A percentile compares a stretch with the other conserved stretches of the same genome.
These are phyloP conservation scores for Eulithis testata DNA, from an alignment of 2,888 invertebrate species.

Conservation along the genomic window DNA sequence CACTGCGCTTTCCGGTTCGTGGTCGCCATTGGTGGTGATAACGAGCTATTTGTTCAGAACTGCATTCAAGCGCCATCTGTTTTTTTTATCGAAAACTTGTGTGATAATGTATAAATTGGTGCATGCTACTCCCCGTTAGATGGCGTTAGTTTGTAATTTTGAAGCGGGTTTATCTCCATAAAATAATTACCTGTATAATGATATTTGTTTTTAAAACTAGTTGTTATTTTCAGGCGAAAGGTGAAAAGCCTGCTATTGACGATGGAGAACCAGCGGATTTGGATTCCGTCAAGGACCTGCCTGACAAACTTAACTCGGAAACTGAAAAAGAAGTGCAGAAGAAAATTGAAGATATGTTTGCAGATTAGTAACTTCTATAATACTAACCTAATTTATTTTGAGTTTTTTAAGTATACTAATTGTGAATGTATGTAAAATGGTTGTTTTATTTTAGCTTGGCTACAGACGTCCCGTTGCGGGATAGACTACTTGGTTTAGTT, in stretches of 20 bases:
- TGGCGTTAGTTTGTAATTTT: not conserved
- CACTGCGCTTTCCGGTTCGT: too few species aligned
- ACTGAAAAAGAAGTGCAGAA: conserved; percentile 79
- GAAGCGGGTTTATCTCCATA: too few species aligned
- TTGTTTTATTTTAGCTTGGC: not conserved
- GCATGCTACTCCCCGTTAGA: conserved; percentile 8
- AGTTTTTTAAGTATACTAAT: not conserved
- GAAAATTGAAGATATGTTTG: conserved; percentile 83
- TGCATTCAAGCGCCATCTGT: too few species aligned
- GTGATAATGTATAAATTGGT: not conserved
- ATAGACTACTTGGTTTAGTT: too few species aligned
- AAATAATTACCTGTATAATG: too few species aligned
- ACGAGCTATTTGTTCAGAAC: too few species aligned
- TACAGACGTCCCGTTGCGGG: too few species aligned
- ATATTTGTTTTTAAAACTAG: not conserved
- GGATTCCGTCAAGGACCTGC: conserved; percentile 72
- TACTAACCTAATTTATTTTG: too few species aligned
- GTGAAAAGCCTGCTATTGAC: conserved; percentile 60
- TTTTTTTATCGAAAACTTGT: not conserved
- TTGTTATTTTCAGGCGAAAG: conserved; percentile 59
- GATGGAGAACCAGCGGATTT: conserved; percentile 68
- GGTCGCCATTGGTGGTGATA: too few species aligned
- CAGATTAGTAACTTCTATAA: conserved; percentile 60
- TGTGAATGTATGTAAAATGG: conserved; percentile 5
- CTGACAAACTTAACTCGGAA: conserved; percentile 78